Evolutionary conservation across 2,113 vertebrate genomes (phyloP).

Genomic region (Pomatorhinus ruficollis): DNA sequence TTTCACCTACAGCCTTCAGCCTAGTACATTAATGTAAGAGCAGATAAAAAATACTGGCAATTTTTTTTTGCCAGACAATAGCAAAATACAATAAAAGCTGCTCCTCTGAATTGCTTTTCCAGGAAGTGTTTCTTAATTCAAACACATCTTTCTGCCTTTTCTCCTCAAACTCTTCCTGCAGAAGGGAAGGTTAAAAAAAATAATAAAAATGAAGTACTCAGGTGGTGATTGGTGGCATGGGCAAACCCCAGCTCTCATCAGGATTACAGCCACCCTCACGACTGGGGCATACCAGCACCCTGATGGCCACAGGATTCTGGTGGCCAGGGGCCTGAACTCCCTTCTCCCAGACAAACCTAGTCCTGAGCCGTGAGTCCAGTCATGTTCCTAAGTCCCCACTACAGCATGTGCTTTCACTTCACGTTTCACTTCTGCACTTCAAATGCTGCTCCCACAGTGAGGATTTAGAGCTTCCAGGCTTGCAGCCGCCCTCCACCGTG

Average conservation of each 20-base stretch:
- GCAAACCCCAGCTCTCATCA: not conserved
- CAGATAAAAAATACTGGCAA: not conserved
- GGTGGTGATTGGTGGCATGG: not conserved
- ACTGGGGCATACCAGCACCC: too few relatives aligned
- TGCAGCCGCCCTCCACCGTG: not conserved
- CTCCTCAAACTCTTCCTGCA: not conserved
- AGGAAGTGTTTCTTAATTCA: not conserved
- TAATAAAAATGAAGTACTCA: rapidly evolving
- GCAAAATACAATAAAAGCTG: not conserved
- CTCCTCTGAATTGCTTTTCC: not conserved
- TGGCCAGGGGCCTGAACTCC: too few relatives aligned
- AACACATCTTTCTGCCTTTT: not conserved
- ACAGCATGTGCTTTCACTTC: not conserved
- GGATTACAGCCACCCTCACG: not conserved
- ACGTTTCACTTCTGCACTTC: not conserved
- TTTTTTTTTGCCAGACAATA: not conserved
- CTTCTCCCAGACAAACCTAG: not conserved
- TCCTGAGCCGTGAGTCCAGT: not conserved
- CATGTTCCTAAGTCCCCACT: rapidly evolving
- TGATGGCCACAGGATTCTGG: rapidly evolving
- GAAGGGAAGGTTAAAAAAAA: not conserved
- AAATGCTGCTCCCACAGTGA: not conserved
- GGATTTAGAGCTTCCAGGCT: not conserved
- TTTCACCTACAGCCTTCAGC: not conserved
- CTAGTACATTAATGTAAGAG: not conserved